Percentiles rank a stretch among this genome's conserved stretches.
Evolutionary conservation across 2,797 vertebrate species (phyloP).

Genomic region (Amblyopsis hoosieri): DNA sequence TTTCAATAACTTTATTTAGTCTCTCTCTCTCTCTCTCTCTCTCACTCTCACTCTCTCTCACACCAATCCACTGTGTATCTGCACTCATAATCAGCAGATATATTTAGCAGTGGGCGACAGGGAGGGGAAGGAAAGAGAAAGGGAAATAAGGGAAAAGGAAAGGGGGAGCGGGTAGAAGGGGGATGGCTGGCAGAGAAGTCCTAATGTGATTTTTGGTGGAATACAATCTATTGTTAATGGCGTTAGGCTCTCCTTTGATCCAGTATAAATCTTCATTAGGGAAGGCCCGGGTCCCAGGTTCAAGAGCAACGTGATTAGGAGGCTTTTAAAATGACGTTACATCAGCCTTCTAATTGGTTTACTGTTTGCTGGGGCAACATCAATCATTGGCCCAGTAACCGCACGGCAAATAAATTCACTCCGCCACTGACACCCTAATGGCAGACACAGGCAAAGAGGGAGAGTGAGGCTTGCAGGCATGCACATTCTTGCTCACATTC

Average conservation of each 20-base stretch:
- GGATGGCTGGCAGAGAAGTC: conserved; percentile 70
- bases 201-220: conserved; percentile 86
- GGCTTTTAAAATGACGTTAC: conserved; percentile 99
- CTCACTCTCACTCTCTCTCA: conserved; percentile 45
- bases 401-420: conserved; percentile 96
- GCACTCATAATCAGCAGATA: conserved; percentile 79
- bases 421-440: conserved; percentile 92
- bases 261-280: conserved; percentile 99
- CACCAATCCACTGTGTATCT: conserved; percentile 70
- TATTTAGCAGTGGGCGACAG: conserved; percentile 79
- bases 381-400: conserved; percentile 97
- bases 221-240: conserved; percentile 99
- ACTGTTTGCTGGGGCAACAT: conserved; percentile 96
- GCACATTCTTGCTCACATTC: conserved; percentile 36
- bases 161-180: conserved; percentile 29
- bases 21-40: conserved; percentile 22
- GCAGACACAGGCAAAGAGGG: conserved; percentile 78
- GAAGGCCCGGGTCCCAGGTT: conserved; percentile 93
- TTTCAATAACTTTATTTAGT: conserved; percentile 13
- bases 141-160: background rate
- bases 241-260: conserved; percentile 95
- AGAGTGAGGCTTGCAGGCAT: conserved; percentile 65
- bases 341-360: conserved; percentile 99
- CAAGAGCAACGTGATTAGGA: conserved; percentile 97
- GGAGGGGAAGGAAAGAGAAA: conserved; percentile 21